These are phyloP conservation scores for Sarcophilus harrisii DNA, from an alignment of 2,797 vertebrate species.

Conservation along the genomic window DNA sequence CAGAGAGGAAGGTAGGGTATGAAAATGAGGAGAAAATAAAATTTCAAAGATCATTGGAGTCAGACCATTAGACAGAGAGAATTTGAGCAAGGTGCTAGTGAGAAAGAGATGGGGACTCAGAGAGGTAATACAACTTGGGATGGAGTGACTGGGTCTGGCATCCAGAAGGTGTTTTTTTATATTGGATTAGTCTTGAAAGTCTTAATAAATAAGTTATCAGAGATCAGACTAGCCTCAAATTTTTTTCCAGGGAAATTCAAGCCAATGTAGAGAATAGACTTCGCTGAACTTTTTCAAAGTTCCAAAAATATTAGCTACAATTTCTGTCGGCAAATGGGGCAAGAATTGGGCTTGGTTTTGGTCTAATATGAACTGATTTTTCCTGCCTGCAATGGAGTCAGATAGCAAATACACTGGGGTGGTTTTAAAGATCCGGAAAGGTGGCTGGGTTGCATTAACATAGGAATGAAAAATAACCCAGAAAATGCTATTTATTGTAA, in stretches of 20 bases:
- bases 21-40: background rate
- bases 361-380: constrained; percentile 70
- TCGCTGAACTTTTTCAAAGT: constrained; percentile 40
- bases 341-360: constrained; percentile 18
- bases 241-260: constrained; percentile 1
- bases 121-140: background rate
- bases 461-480: constrained; percentile 79
- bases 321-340: constrained; percentile 41
- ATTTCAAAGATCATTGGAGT: background rate
- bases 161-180: background rate
- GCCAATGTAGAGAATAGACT: constrained; percentile 24
- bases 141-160: background rate
- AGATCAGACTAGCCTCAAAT: background rate
- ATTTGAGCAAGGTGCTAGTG: background rate
- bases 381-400: constrained; percentile 70
- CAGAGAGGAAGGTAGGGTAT: background rate
- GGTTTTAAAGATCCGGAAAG: constrained; percentile 76
- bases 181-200: background rate
- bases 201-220: background rate
- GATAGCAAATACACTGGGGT: constrained; percentile 69
- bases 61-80: background rate
- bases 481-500: constrained; percentile 83
- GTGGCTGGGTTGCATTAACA: constrained; percentile 79
- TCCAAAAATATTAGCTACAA: constrained; percentile 34
- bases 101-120: background rate